Conservation (phyloP, 2,888 invertebrate species). For the Sphaerophoria rueppellii region DNA sequence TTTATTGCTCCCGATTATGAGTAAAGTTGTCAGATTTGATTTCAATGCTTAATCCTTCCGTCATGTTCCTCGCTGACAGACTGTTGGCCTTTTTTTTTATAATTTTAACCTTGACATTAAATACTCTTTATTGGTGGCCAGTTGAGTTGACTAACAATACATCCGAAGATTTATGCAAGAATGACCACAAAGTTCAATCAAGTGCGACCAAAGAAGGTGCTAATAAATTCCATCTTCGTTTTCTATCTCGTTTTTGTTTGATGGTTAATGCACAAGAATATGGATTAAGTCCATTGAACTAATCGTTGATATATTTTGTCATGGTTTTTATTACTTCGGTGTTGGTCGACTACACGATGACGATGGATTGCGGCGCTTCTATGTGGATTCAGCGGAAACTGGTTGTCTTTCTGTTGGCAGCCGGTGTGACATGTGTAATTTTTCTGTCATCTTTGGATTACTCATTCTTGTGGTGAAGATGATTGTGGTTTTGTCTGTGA, state of each 20-base stretch:
- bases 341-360: no score
- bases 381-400: neutral
- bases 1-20: slow-evolving; percentile 20
- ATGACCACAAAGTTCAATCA: neutral
- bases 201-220: slow-evolving; percentile 15
- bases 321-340: neutral
- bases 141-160: no score
- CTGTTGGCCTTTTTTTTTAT: neutral
- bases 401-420: slow-evolving; percentile 4
- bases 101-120: slow-evolving; percentile 21
- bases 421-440: neutral
- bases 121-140: neutral
- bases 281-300: slow-evolving; percentile 22
- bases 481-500: neutral
- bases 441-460: slow-evolving; percentile 58
- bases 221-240: neutral
- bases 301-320: neutral
- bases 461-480: slow-evolving; percentile 45
- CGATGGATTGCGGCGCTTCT: no score
- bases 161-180: no score
- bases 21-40: neutral
- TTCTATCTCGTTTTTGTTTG: neutral
- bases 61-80: neutral
- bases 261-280: neutral
- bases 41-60: slow-evolving; percentile 14